Evolutionary conservation across 1,140 invertebrate genomes (phyloP), one percentile per base, ranked within the genome.

Genomic region (Polypedilum vanderplanki): DNA sequence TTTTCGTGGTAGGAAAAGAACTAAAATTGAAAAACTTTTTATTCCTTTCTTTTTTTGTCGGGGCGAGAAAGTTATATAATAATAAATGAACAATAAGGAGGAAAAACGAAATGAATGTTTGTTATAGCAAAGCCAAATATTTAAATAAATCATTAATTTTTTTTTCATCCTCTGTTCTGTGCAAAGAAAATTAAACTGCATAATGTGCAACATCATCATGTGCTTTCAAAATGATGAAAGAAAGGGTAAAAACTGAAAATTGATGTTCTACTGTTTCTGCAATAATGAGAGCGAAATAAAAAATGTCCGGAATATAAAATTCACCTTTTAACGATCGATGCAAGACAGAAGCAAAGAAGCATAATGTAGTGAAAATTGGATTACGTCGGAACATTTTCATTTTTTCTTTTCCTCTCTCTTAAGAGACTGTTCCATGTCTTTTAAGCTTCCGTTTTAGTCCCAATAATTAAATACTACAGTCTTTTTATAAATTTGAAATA

Each of bases 21-120:
- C 65, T 70, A 70, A 70, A 70, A 70, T 70, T 70, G 65, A 70
- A 70, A 70, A 70, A 70, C 17, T 70, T 70, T 67, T 22, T 7
- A 9, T 70, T 22, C 9, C 5, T 70, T 20, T 20, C 65, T 7
- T 15, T 4, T 15, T 70, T 70, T 33, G 24, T 33, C 24, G 24
- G 24, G 24, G 24, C 24, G 24, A 57, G 46, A 46, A 46, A 57
- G 46, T 57, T 57, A 57, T 57, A 57, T 57, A 70, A 70, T 2
- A 70, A 70, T 22, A 70, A 70, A 70, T 18, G 4, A 70, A 70
- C 24, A 33, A 33, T 33, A 33, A 33, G 24, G 24, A 33, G 24
- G 24, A 70, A 10, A 12, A 70, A 9, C 17, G n/a, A 8, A 7
- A 70, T 18, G 3, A 70, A 70, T 70, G 18, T 20, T 70, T 70